phyloP scores from a whole-genome alignment of 2,113 vertebrate species.

The Hippoglossus stenolepis region DNA sequence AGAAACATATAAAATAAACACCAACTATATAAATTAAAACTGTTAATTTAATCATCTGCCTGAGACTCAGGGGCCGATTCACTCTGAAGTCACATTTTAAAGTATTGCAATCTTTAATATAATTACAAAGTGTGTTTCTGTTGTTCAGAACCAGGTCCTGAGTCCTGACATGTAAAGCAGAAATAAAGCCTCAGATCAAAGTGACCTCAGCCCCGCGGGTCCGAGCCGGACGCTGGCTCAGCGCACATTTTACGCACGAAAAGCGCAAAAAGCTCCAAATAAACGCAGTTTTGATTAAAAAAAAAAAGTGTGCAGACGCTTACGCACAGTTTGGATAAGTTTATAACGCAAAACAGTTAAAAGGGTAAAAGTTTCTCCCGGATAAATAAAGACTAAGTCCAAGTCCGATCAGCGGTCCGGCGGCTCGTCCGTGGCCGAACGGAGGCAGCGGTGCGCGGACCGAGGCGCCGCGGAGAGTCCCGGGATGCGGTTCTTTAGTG shows the following conservation, averaged over 20 bases:
- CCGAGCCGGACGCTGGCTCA: too few relatives aligned
- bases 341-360: background rate
- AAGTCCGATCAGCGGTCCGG: conserved; percentile 7
- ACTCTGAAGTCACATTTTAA: background rate
- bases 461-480: conserved; percentile 11
- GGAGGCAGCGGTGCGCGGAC: conserved; percentile 31
- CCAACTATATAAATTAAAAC: too few relatives aligned
- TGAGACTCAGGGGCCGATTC: too few relatives aligned
- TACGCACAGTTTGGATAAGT: too few relatives aligned
- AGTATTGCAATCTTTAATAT: too few relatives aligned
- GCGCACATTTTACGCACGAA: background rate
- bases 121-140: background rate
- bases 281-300: too few relatives aligned
- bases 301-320: background rate
- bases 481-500: background rate
- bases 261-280: background rate
- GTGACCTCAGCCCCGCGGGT: too few relatives aligned
- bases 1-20: too few relatives aligned
- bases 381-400: conserved; percentile 12
- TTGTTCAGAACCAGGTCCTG: too few relatives aligned
- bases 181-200: too few relatives aligned
- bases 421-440: conserved; percentile 20
- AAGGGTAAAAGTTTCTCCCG: conserved; percentile 11
- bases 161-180: too few relatives aligned
- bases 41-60: too few relatives aligned